A percentile compares a stretch with the other conserved stretches of the same genome.
Conservation (phyloP, 2,113 vertebrate species). For the Channa maculata region DNA sequence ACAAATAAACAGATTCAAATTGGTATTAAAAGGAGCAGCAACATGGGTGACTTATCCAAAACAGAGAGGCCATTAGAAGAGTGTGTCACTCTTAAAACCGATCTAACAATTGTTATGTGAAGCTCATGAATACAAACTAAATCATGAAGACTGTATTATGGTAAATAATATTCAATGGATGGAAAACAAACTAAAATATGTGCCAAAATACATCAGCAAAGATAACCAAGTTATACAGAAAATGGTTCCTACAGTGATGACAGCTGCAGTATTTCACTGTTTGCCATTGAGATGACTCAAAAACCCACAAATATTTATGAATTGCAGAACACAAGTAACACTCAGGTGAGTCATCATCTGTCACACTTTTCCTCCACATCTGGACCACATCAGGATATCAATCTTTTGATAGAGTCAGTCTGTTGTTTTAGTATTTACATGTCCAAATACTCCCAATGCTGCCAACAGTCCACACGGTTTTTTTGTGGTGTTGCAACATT, state of each 20-base stretch:
- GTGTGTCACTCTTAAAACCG: too few species aligned
- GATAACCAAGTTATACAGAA: neutral
- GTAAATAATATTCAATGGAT: too few species aligned
- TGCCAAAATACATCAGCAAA: neutral
- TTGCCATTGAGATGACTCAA: too few species aligned
- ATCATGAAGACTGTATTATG: too few species aligned
- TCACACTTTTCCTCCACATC: conserved; percentile 20
- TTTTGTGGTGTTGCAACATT: neutral
- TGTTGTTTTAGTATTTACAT: neutral
- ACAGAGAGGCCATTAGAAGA: neutral
- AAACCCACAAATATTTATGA: too few species aligned
- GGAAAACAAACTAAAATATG: too few species aligned
- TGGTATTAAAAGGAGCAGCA: neutral
- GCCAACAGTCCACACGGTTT: neutral
- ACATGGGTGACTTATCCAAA: neutral
- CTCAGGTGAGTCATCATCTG: conserved; percentile 19
- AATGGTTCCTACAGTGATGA: too few species aligned
- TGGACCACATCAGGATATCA: neutral
- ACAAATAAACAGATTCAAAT: neutral
- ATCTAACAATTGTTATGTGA: too few species aligned
- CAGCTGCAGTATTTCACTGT: too few species aligned
- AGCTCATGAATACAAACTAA: neutral
- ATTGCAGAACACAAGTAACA: neutral
- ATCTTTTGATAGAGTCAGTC: neutral
- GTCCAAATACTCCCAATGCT: neutral